Evolutionary conservation across 2,888 invertebrate genomes (phyloP).

Genomic region (Brenthis ino): DNA sequence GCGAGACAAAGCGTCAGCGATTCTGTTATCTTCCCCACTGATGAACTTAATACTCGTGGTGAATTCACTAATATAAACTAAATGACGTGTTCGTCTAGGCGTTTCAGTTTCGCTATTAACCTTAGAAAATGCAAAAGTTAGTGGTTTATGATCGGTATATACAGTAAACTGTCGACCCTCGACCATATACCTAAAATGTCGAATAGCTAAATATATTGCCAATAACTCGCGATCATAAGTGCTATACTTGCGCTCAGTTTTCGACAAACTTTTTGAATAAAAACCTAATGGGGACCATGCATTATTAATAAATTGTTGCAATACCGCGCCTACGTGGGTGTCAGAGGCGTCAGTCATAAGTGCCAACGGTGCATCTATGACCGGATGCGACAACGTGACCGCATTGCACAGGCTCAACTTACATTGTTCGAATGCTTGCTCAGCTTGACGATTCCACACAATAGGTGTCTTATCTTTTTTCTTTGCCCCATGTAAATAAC

Average conservation of each 20-base stretch:
- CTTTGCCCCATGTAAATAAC: conserved; percentile 30
- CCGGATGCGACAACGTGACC: conserved; percentile 17
- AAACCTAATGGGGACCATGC: conserved; percentile 46
- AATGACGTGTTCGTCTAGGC: conserved; percentile 16
- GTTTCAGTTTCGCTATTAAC: conserved; percentile 3
- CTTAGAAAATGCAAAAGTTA: not conserved
- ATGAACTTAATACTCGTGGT: conserved; percentile 9
- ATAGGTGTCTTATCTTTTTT: conserved; percentile 41
- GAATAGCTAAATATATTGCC: conserved; percentile 22
- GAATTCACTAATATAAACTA: conserved; percentile 20
- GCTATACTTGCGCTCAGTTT: conserved; percentile 31
- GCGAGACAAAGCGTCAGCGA: conserved; percentile 33
- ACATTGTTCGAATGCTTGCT: conserved; percentile 41
- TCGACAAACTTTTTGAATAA: conserved; percentile 49
- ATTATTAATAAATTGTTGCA: conserved; percentile 42
- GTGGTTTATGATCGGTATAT: conserved; percentile 22
- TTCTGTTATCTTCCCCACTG: conserved; percentile 4
- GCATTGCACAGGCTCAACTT: conserved; percentile 30
- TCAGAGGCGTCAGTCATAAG: conserved; percentile 29
- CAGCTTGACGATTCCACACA: conserved; percentile 37
- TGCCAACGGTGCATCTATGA: conserved; percentile 11
- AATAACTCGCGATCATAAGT: conserved; percentile 15
- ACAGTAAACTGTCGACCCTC: conserved; percentile 6
- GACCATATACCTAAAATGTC: conserved; percentile 11
- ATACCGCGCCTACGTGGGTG: conserved; percentile 26